Evolutionary conservation across 92 coral and sea anemone genomes (phyloP).

Genomic region (Zoanthus sociatus): DNA sequence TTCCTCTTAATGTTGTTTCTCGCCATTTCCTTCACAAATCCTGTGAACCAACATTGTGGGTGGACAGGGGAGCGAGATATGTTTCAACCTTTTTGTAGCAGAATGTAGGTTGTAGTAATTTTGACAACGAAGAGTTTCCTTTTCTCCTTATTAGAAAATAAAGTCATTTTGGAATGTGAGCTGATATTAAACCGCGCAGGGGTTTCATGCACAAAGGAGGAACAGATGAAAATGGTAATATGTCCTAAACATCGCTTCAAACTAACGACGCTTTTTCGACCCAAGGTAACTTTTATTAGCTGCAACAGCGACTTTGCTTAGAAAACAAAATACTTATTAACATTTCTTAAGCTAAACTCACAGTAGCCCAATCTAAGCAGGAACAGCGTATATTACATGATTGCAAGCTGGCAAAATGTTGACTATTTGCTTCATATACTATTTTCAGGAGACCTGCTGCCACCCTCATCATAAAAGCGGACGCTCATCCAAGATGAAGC

Average conservation of each 20-base stretch:
- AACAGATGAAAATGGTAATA: conserved; percentile 38
- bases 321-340: conserved; percentile 20
- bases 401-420: conserved; percentile 37
- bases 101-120: conserved; percentile 45
- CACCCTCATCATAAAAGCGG: conserved; percentile 55
- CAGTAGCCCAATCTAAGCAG: conserved; percentile 47
- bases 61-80: conserved; percentile 46
- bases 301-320: conserved; percentile 36
- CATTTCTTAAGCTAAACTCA: conserved; percentile 44
- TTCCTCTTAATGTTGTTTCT: conserved; percentile 44
- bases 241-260: conserved; percentile 57
- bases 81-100: conserved; percentile 46
- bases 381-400: conserved; percentile 44
- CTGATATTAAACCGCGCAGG: conserved; percentile 59
- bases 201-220: conserved; percentile 22
- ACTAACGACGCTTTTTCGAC: conserved; percentile 49
- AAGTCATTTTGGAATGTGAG: conserved; percentile 48
- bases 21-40: conserved; percentile 49
- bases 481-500: conserved; percentile 33
- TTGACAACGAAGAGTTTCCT: conserved; percentile 39
- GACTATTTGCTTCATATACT: conserved; percentile 25
- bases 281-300: conserved; percentile 26
- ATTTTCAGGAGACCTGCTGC: conserved; percentile 50
- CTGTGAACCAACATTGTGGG: conserved; percentile 52
- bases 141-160: conserved; percentile 27